A percentile compares a stretch with the other conserved stretches of the same genome.
These are phyloP conservation scores for Tenebrio molitor DNA, from an alignment of 1,140 invertebrate genomes.

Conservation along the genomic window DNA sequence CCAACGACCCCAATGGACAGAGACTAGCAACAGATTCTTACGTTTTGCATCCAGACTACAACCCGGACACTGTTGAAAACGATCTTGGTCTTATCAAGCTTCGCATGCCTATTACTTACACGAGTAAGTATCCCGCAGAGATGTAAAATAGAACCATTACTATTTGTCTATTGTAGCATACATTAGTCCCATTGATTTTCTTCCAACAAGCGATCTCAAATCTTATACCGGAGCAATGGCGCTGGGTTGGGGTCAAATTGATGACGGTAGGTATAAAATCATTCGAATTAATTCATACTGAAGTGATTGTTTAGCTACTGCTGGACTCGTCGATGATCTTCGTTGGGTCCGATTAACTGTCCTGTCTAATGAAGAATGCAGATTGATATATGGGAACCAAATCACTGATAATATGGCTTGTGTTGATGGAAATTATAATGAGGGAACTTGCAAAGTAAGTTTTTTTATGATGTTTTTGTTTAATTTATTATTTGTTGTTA, in stretches of 20 bases:
- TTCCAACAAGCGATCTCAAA: background rate
- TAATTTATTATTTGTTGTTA: no score
- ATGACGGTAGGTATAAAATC: background rate
- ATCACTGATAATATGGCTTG: background rate
- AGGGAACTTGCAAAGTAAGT: background rate
- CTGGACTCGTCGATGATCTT: background rate
- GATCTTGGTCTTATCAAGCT: constrained; percentile 8
- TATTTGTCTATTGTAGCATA: background rate
- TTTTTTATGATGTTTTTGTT: no score
- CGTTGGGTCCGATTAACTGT: background rate
- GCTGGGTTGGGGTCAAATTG: background rate
- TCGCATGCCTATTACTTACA: background rate
- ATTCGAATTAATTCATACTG: background rate
- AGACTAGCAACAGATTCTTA: background rate
- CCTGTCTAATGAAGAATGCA: background rate
- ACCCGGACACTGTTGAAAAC: background rate
- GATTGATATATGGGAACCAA: background rate
- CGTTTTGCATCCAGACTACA: background rate
- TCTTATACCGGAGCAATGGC: background rate
- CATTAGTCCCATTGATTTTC: background rate
- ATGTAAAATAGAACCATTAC: background rate
- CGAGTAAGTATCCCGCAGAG: background rate
- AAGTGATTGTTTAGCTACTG: background rate
- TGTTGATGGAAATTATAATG: background rate
- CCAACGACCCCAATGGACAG: background rate